These are phyloP conservation scores for Odontocolon sp. DNA, from an alignment of 2,888 invertebrate genomes.

Conservation along the genomic window DNA sequence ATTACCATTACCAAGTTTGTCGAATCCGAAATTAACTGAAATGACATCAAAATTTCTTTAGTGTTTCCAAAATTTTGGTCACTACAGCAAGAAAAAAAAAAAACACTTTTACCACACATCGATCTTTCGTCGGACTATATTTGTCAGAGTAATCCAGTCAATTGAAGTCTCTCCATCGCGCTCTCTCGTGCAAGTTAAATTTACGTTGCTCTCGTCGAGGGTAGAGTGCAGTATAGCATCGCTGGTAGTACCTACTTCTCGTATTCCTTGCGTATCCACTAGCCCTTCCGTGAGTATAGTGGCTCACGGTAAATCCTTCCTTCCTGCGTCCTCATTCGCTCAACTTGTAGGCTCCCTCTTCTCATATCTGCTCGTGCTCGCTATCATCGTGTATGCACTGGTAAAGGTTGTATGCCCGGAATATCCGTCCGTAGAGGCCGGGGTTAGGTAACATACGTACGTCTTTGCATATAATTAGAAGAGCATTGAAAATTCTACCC, in stretches of 20 bases:
- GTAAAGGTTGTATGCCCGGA: slow-evolving; percentile 47
- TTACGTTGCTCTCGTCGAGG: not conserved
- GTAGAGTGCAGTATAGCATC: not conserved
- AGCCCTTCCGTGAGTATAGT: not conserved
- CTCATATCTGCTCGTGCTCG: slow-evolving; percentile 30
- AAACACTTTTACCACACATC: too few species aligned
- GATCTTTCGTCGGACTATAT: too few species aligned
- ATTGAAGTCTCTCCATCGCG: too few species aligned
- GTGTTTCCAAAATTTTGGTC: too few species aligned
- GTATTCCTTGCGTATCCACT: not conserved
- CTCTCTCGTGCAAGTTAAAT: too few species aligned
- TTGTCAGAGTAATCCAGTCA: too few species aligned
- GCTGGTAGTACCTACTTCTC: not conserved
- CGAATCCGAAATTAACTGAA: too few species aligned
- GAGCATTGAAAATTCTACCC: slow-evolving; percentile 75
- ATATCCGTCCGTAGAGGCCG: slow-evolving; percentile 55
- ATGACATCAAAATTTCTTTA: too few species aligned
- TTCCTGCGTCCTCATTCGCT: slow-evolving; percentile 36
- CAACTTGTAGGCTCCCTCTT: slow-evolving; percentile 43
- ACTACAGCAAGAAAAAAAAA: too few species aligned
- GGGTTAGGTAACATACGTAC: slow-evolving; percentile 68
- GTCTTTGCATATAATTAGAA: slow-evolving; percentile 80
- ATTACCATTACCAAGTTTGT: too few species aligned
- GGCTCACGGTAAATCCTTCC: slow-evolving; percentile 52
- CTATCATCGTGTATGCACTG: too few species aligned